Evolutionary conservation across 2,888 invertebrate species (phyloP).

Genomic region (Drosophila setosimentum): DNA sequence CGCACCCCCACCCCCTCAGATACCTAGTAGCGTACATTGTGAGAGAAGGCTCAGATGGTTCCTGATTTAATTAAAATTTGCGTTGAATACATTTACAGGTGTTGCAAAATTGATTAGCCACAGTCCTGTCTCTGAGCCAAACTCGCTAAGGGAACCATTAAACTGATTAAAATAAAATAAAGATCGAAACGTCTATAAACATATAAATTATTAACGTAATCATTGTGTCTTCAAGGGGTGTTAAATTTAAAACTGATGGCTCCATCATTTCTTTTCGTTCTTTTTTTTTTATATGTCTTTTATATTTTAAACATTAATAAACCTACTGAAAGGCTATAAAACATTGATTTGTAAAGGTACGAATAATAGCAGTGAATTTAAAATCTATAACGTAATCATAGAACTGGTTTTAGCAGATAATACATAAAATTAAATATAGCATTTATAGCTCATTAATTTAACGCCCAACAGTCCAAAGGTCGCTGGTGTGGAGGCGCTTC

Average conservation of each 20-base stretch:
- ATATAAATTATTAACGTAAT: not conserved
- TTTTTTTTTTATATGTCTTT: no score
- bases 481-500: no score
- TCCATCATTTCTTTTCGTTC: not conserved
- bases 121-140: not conserved
- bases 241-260: not conserved
- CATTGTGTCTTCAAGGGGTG: not conserved
- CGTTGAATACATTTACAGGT: slow-evolving; percentile 4
- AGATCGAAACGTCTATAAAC: not conserved
- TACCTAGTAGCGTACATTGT: not conserved
- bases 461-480: no score
- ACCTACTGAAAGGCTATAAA: no score
- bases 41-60: not conserved
- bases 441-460: no score
- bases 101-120: not conserved
- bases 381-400: no score
- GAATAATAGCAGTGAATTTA: no score
- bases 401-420: no score
- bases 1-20: slow-evolving; percentile 9
- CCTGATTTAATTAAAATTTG: slow-evolving; percentile 9
- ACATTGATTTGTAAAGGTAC: no score
- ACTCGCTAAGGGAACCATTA: not conserved
- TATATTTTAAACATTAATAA: no score
- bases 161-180: not conserved
- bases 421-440: no score